Evolutionary conservation across 2,113 vertebrate species (phyloP).

Genomic region (Sardina pilchardus): DNA sequence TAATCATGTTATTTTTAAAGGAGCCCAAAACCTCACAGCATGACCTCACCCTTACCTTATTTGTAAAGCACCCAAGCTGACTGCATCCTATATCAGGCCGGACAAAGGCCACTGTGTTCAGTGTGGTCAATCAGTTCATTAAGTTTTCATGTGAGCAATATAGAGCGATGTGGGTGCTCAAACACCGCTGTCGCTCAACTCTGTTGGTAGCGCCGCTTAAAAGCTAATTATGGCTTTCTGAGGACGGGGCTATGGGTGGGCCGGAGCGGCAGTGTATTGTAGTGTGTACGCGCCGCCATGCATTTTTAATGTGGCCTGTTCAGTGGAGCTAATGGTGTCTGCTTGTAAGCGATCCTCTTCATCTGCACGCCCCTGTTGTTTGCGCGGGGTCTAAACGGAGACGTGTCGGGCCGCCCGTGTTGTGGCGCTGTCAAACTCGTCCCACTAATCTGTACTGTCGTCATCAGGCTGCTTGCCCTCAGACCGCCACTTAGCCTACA

Average conservation of each 20-base stretch:
- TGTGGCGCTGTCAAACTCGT: not conserved
- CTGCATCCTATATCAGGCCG: not conserved
- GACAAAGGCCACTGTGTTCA: not conserved
- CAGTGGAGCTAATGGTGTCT: not conserved
- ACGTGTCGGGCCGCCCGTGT: not conserved
- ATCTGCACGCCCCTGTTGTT: constrained; percentile 1
- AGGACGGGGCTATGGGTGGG: not conserved
- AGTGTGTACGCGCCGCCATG: constrained; percentile 15
- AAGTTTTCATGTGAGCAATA: not conserved
- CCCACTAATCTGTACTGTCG: not conserved
- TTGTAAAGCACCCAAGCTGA: not conserved
- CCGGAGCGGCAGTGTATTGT: not conserved
- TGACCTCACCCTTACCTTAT: not conserved
- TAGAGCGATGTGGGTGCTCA: not conserved
- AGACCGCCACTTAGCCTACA: not conserved
- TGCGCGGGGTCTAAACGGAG: not conserved
- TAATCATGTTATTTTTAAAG: not conserved
- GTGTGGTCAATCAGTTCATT: not conserved
- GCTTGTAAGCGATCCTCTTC: constrained; percentile 32
- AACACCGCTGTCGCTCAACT: not conserved
- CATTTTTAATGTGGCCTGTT: constrained; percentile 42
- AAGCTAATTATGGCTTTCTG: not conserved
- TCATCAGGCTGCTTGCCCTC: not conserved
- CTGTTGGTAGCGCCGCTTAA: not conserved
- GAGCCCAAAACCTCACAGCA: not conserved